Conservation (phyloP, 2,888 invertebrate species). For the Sthenelais limicola region DNA sequence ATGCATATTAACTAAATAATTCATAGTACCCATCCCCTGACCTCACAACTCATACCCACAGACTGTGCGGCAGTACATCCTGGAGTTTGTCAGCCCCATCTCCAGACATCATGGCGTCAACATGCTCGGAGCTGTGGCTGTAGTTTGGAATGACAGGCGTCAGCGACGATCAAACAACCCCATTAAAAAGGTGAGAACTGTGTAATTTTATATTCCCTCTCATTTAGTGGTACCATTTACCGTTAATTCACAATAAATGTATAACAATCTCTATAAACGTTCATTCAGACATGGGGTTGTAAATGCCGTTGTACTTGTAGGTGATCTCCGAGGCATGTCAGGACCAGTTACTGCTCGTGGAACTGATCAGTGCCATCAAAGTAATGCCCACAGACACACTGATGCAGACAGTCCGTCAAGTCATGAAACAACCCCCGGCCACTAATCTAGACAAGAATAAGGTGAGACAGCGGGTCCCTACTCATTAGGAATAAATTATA, state of each 20-base stretch:
- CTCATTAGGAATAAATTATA: neutral
- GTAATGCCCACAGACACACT: conserved; percentile 88
- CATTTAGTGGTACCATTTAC: neutral
- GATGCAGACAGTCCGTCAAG: conserved; percentile 85
- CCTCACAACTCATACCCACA: too few species aligned
- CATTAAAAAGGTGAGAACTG: conserved; percentile 14
- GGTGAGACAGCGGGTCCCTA: conserved; percentile 53
- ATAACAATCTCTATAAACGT: too few species aligned
- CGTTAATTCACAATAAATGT: too few species aligned
- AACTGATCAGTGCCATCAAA: conserved; percentile 84
- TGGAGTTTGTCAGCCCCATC: conserved; percentile 88
- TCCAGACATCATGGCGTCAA: conserved; percentile 86
- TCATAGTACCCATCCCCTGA: too few species aligned
- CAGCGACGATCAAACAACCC: conserved; percentile 20
- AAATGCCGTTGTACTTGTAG: conserved; percentile 69
- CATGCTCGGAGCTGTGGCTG: conserved; percentile 86
- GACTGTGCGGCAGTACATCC: conserved; percentile 83
- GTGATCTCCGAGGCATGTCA: conserved; percentile 77
- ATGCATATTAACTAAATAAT: too few species aligned
- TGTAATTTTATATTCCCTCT: neutral
- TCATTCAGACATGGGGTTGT: conserved; percentile 67
- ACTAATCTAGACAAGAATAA: conserved; percentile 63
- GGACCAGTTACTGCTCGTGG: conserved; percentile 82
- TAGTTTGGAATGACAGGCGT: conserved; percentile 84
- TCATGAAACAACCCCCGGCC: conserved; percentile 81